Evolutionary conservation across 2,888 invertebrate genomes (phyloP).

Genomic region (Pseudeuparius sepicola): DNA sequence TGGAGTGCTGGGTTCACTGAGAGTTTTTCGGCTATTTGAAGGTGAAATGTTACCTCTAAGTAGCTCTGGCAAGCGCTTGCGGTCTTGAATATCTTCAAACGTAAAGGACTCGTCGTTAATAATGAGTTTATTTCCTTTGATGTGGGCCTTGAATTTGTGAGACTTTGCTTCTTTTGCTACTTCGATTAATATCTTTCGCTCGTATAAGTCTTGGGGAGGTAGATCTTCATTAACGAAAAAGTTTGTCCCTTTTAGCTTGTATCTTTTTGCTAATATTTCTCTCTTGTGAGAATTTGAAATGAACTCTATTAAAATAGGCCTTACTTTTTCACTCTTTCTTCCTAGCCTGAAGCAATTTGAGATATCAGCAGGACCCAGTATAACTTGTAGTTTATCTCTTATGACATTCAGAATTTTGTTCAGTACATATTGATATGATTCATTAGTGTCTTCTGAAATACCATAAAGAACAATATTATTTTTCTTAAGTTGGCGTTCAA

Average conservation of each 20-base stretch:
- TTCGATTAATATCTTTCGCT: slow-evolving; percentile 7
- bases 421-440: too few relatives aligned
- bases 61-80: too few relatives aligned
- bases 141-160: slow-evolving; percentile 5
- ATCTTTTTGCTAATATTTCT: slow-evolving; percentile 5
- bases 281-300: slow-evolving; percentile 1
- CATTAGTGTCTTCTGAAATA: too few relatives aligned
- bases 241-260: slow-evolving; percentile 9
- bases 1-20: too few relatives aligned
- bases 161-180: slow-evolving; percentile 6
- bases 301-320: slow-evolving; percentile 7
- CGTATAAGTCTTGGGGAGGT: slow-evolving; percentile 7
- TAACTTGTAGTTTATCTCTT: too few relatives aligned
- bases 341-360: slow-evolving; percentile 8
- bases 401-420: too few relatives aligned
- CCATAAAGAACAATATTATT: too few relatives aligned
- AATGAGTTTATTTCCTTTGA: slow-evolving; percentile 6
- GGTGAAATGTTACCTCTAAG: too few relatives aligned
- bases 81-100: too few relatives aligned
- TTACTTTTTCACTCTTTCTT: background rate
- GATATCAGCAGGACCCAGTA: too few relatives aligned
- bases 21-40: too few relatives aligned
- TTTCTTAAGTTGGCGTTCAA: too few relatives aligned
- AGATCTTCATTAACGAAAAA: slow-evolving; percentile 10
- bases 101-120: slow-evolving; percentile 4